A percentile compares a stretch with the other conserved stretches of the same genome.
Conservation (phyloP, 2,888 invertebrate species). For the Ormyrus nitidulus region DNA sequence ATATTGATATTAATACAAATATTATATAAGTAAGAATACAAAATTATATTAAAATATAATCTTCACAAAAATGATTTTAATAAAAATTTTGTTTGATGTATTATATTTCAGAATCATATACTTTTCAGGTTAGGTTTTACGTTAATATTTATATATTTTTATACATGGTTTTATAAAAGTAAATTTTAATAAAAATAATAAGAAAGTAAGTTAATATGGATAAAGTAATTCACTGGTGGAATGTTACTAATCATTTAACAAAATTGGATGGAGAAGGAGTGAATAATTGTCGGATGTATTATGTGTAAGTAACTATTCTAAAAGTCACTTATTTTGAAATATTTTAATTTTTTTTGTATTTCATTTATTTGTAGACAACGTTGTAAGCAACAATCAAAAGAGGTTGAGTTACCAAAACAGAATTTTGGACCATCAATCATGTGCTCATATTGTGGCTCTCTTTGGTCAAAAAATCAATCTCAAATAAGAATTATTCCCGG, state of each 20-base stretch:
- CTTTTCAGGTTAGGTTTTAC: too few species aligned
- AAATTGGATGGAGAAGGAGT: conserved; percentile 39
- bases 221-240: conserved; percentile 47
- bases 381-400: conserved; percentile 40
- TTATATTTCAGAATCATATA: too few species aligned
- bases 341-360: conserved; percentile 7
- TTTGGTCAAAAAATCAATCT: conserved; percentile 64
- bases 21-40: too few species aligned
- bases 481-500: conserved; percentile 62
- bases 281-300: conserved; percentile 58
- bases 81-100: not conserved
- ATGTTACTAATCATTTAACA: conserved; percentile 40
- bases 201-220: conserved; percentile 26
- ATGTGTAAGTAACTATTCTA: conserved; percentile 58
- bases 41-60: too few species aligned
- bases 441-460: conserved; percentile 67
- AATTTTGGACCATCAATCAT: conserved; percentile 64
- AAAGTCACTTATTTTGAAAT: not conserved
- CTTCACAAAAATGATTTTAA: too few species aligned
- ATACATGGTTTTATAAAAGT: not conserved
- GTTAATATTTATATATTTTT: too few species aligned
- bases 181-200: conserved; percentile 4
- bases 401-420: conserved; percentile 60
- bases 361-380: conserved; percentile 30
- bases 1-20: too few species aligned